These are phyloP conservation scores for Potamarius usumacintae DNA, from an alignment of 2,113 vertebrate species.

Conservation along the genomic window DNA sequence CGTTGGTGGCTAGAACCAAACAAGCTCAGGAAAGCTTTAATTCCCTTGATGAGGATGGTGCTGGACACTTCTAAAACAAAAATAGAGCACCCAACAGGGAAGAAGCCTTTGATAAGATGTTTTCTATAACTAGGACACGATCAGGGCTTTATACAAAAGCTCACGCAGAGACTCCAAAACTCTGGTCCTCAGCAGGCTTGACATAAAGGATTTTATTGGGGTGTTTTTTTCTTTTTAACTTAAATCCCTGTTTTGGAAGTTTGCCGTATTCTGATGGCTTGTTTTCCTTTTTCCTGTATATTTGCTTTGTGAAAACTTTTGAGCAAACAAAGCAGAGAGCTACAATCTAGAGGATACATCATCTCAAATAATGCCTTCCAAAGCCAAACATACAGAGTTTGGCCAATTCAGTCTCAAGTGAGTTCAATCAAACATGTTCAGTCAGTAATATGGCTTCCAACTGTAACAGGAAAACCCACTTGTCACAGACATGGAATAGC, in stretches of 20 bases:
- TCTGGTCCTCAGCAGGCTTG: neutral
- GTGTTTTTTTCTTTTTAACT: slow-evolving; percentile 15
- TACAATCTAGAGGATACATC: neutral
- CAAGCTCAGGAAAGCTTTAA: neutral
- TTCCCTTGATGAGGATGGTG: neutral
- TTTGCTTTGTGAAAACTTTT: slow-evolving; percentile 14
- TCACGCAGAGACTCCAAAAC: slow-evolving; percentile 19
- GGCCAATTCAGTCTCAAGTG: slow-evolving; percentile 2
- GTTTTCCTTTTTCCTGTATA: neutral
- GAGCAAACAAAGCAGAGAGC: neutral
- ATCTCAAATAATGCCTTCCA: neutral
- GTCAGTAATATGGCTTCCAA: neutral
- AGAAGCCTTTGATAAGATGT: neutral
- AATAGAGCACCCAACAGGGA: neutral
- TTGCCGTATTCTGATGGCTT: neutral
- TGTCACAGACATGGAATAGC: neutral
- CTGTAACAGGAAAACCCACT: neutral
- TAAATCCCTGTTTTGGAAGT: neutral
- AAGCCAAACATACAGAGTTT: neutral
- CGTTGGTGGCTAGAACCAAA: neutral
- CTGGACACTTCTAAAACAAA: neutral
- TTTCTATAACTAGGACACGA: neutral
- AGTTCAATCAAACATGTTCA: neutral
- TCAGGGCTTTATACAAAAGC: slow-evolving; percentile 11
- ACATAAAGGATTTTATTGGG: neutral